Evolutionary conservation across 1,140 invertebrate species (phyloP), one percentile per base, ranked within the genome.

Genomic region (Drosophila gunungcola): DNA sequence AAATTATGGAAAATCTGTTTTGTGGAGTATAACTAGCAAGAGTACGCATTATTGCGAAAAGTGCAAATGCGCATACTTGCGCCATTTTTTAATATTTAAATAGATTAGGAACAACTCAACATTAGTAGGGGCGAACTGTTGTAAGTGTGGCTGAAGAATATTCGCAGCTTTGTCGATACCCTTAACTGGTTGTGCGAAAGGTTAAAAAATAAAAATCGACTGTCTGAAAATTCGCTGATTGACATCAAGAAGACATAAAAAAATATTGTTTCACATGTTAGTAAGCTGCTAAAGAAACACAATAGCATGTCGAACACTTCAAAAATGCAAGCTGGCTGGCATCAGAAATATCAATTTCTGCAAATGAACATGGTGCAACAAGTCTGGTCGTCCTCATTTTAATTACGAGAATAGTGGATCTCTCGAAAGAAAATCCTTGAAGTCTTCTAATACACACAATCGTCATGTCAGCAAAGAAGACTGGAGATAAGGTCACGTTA

Each of bases 241-340:
- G n/a, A n/a, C n/a, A n/a, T n/a, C n/a, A n/a, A n/a, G n/a, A n/a
- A n/a, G n/a, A n/a, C n/a, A n/a, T n/a, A n/a, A n/a, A n/a, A n/a
- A n/a, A n/a, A n/a, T n/a, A n/a, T n/a, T n/a, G n/a, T n/a, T n/a
- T n/a, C n/a, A n/a, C n/a, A n/a, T n/a, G n/a, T n/a, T n/a, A n/a
- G n/a, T n/a, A n/a, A n/a, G n/a, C n/a, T n/a, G 36, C 36, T 38
- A 38, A 38, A 38, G 36, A 38, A 38, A 38, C 36, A 6, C 11
- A 38, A 38, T 2, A 38, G 10, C 36, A 38, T 38, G 11, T 38
- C 2, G 2, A 38, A 38, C 78, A 73, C 67, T 77, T 56, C 27
- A 56, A 56, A 27, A 54, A 27, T 54, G 21, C 36, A 12, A 54
- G 21, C 52, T 54, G 36, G 21, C 52, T 54, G 27, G 25, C 53